Evolutionary conservation across 1,140 invertebrate genomes (phyloP), one percentile per base, ranked within the genome.

Genomic region (Pogonomyrmex barbatus): DNA sequence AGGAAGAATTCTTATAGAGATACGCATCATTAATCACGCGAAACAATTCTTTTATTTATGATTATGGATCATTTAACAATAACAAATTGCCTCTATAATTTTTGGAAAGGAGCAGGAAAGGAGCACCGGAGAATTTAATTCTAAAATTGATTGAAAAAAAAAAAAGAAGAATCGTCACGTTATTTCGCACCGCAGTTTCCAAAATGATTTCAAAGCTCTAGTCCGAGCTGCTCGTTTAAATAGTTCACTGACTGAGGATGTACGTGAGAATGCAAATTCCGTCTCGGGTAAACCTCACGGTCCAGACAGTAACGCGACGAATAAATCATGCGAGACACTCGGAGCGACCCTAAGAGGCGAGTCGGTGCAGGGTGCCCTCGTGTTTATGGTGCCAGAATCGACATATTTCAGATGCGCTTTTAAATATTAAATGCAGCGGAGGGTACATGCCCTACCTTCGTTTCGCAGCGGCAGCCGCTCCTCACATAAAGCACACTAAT

Each of bases 301-400:
- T 90, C 42, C 82, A 87, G 88, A 76, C 83, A 90, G 77, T 86
- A 83, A 90, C 86, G 71, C 62, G 86, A 71, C 70, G 77, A 90
- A 90, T 90, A 90, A 90, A 90, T 90, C 88, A 90, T 90, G 77
- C 71, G 52, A 70, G 88, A 86, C 82, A 82, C 63, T 83, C 71
- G 30, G 79, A 54, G 54, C 65, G 67, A 71, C 85, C 75, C 77
- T 86, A 73, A 77, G 84, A 86, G 85, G 42, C 67, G 70, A 84
- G 63, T 56, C 70, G 54, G 75, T 86, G 67, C 71, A 54, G 50
- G 39, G 33, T 45, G 45, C 71, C 77, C 85, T 75, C 87, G 89
- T 94, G 93, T 95, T 95, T 94, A 94, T 94, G 65, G 93, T 94
- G 86, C 76, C 76, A 81, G 87, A 91, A 91, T 91, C 89, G 89